phyloP scores from a whole-genome alignment of 2,113 vertebrate species.

The Benitochromis conjunctus region DNA sequence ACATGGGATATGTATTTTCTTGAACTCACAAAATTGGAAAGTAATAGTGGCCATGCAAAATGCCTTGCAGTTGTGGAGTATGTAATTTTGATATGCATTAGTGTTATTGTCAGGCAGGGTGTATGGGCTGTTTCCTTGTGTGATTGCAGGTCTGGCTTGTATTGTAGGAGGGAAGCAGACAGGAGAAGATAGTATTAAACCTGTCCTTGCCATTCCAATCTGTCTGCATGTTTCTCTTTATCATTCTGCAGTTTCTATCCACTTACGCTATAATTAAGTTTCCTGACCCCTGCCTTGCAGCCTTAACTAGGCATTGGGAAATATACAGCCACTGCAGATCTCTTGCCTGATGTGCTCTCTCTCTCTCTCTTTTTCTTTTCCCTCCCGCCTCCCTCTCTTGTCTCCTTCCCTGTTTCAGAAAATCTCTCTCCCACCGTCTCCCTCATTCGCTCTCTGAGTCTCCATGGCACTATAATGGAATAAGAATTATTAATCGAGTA shows the following conservation, averaged over 20 bases:
- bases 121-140: constrained; percentile 82
- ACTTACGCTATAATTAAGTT: constrained; percentile 99
- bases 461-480: constrained; percentile 85
- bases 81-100: constrained; percentile 75
- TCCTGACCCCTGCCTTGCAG: constrained; percentile 94
- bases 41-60: constrained; percentile 66
- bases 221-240: constrained; percentile 97
- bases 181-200: constrained; percentile 96
- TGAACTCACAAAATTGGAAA: constrained; percentile 64
- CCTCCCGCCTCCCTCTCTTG: constrained; percentile 18
- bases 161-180: constrained; percentile 89
- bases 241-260: constrained; percentile 97
- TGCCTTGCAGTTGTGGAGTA: constrained; percentile 62
- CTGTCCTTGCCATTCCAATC: constrained; percentile 97
- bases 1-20: constrained; percentile 64
- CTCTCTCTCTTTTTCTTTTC: constrained; percentile 23
- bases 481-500: constrained; percentile 98
- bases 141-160: constrained; percentile 82
- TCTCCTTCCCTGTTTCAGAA: constrained; percentile 48
- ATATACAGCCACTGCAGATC: constrained; percentile 93
- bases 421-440: constrained; percentile 22
- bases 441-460: constrained; percentile 44
- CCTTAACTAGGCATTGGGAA: constrained; percentile 97
- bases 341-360: constrained; percentile 85
- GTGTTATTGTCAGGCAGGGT: constrained; percentile 79